Conservation (phyloP, 2,113 vertebrate genomes). For the Propithecus coquereli region DNA sequence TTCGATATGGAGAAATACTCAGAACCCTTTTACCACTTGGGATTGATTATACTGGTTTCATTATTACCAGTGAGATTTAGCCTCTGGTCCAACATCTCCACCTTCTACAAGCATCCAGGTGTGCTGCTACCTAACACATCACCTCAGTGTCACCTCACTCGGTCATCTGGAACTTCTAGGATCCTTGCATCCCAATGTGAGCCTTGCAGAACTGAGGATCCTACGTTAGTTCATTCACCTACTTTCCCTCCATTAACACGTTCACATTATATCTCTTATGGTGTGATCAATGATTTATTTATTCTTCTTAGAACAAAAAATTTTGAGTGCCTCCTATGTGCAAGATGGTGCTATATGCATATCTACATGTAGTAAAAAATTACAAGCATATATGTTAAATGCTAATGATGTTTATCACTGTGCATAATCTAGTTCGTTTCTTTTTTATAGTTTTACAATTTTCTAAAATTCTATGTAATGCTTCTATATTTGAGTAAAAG, state of each 20-base stretch:
- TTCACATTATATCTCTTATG: neutral
- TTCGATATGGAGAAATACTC: neutral
- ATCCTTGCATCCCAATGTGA: neutral
- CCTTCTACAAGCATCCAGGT: neutral
- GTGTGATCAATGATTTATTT: neutral
- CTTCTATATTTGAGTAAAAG: neutral
- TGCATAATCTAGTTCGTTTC: neutral
- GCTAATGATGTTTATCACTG: neutral
- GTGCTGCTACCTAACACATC: too few species aligned
- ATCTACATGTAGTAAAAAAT: neutral
- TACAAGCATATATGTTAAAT: neutral
- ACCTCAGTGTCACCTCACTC: neutral
- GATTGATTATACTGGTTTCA: neutral
- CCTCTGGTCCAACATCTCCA: neutral
- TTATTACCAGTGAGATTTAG: neutral
- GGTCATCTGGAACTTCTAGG: neutral
- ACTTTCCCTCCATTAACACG: neutral
- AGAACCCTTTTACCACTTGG: neutral
- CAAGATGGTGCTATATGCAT: neutral
- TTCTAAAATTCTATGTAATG: neutral
- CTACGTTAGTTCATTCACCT: neutral
- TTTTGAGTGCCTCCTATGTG: neutral
- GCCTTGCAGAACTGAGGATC: neutral
- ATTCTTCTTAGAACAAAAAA: neutral
- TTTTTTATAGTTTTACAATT: neutral